Evolutionary conservation across 2,797 vertebrate species (phyloP).

Genomic region (Sebastiscus tertius): DNA sequence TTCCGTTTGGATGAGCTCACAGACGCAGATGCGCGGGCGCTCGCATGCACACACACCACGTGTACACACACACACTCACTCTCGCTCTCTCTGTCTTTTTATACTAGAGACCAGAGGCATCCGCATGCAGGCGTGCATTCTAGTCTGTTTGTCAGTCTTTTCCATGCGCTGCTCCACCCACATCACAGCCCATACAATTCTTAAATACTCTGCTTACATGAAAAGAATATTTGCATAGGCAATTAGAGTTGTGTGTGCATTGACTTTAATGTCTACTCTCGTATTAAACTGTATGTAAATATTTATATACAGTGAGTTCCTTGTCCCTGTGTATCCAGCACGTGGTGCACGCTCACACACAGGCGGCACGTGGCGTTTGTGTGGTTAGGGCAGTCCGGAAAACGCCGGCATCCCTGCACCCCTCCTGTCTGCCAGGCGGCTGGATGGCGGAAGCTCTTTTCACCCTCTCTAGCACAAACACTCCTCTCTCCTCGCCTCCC

Average conservation of each 20-base stretch:
- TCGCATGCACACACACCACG: conserved; percentile 16
- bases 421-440: conserved; percentile 76
- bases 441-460: conserved; percentile 74
- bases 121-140: conserved; percentile 71
- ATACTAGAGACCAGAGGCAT: conserved; percentile 70
- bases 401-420: conserved; percentile 57
- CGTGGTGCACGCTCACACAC: conserved; percentile 9
- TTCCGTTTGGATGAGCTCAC: conserved; percentile 89
- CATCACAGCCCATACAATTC: conserved; percentile 55
- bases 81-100: conserved; percentile 46
- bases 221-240: conserved; percentile 60
- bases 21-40: conserved; percentile 66
- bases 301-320: conserved; percentile 10
- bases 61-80: conserved; percentile 22
- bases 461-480: conserved; percentile 63
- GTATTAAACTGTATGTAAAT: conserved; percentile 11
- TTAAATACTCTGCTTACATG: conserved; percentile 64
- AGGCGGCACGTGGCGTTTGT: conserved; percentile 63
- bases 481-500: conserved; percentile 50
- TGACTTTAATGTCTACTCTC: conserved; percentile 28
- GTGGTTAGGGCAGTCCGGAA: conserved; percentile 68
- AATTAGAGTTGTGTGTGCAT: conserved; percentile 45
- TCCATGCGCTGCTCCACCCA: conserved; percentile 67
- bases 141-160: conserved; percentile 66
- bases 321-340: conserved; percentile 18